phyloP scores from a whole-genome alignment of 2,888 invertebrate genomes.

The Actias luna region DNA sequence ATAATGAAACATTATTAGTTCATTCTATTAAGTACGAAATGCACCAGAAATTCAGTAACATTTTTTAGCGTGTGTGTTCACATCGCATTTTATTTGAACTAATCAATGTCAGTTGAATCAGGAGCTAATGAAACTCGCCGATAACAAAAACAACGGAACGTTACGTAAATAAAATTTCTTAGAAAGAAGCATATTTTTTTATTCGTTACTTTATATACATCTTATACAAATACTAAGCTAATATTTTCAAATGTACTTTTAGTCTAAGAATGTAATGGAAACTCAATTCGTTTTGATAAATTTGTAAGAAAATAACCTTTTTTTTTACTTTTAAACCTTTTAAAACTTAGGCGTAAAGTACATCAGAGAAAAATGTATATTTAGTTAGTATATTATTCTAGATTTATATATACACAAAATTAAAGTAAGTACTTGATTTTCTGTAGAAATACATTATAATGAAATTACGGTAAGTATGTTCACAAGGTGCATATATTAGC shows the following conservation, averaged over 20 bases:
- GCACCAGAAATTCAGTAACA: constrained; percentile 6
- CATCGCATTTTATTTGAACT: constrained; percentile 7
- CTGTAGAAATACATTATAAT: too few species aligned
- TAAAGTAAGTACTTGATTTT: too few species aligned
- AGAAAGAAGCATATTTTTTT: not conserved
- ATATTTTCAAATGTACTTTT: not conserved
- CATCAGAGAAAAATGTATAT: too few species aligned
- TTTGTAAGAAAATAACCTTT: too few species aligned
- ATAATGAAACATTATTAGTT: constrained; percentile 5
- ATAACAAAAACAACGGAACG: constrained; percentile 1
- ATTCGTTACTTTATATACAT: not conserved
- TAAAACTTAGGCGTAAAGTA: too few species aligned
- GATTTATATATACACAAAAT: too few species aligned
- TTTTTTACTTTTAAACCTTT: too few species aligned
- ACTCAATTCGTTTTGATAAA: not conserved
- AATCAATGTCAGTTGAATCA: constrained; percentile 11
- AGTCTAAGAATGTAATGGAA: not conserved
- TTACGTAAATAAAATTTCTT: not conserved
- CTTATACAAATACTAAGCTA: not conserved
- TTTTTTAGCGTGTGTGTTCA: not conserved
- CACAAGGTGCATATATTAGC: too few species aligned
- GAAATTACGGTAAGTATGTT: too few species aligned
- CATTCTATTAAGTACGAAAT: constrained; percentile 7
- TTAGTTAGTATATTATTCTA: too few species aligned
- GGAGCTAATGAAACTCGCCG: constrained; percentile 5